Evolutionary conservation across 2,113 vertebrate species (phyloP).

Genomic region (Mola mola): DNA sequence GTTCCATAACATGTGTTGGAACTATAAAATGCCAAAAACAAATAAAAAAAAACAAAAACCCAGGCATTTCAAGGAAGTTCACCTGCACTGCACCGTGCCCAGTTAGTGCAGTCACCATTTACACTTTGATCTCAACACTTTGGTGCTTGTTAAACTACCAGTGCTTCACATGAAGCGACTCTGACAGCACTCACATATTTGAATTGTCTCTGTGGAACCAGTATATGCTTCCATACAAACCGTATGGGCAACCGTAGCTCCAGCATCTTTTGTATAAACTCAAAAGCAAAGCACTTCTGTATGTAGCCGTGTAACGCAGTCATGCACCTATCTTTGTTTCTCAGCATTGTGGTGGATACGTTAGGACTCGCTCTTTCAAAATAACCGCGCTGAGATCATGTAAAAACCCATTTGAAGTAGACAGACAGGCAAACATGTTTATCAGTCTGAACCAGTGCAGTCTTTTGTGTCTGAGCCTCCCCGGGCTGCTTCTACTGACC

Average conservation of each 20-base stretch:
- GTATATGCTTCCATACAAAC: conserved; percentile 18
- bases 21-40: conserved; percentile 33
- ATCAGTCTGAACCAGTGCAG: conserved; percentile 63
- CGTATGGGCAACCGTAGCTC: conserved; percentile 14
- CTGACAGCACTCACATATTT: conserved; percentile 8
- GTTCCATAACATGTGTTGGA: conserved; percentile 38
- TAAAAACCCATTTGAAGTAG: conserved; percentile 26
- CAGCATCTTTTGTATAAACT: conserved; percentile 22
- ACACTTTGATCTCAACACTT: conserved; percentile 19
- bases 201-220: conserved; percentile 34
- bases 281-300: conserved; percentile 42
- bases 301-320: conserved; percentile 41
- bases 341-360: conserved; percentile 10
- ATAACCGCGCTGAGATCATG: conserved; percentile 13
- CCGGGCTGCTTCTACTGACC: conserved; percentile 75
- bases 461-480: conserved; percentile 74
- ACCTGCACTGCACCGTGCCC: not conserved
- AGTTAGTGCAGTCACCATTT: not conserved
- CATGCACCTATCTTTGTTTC: conserved; percentile 11
- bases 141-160: conserved; percentile 46
- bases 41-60: not conserved
- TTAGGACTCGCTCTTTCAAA: conserved; percentile 15
- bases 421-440: conserved; percentile 58
- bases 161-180: conserved; percentile 34
- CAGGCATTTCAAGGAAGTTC: conserved; percentile 3